These are phyloP conservation scores for Epirrita christyi DNA, from an alignment of 2,888 invertebrate genomes.

Conservation along the genomic window DNA sequence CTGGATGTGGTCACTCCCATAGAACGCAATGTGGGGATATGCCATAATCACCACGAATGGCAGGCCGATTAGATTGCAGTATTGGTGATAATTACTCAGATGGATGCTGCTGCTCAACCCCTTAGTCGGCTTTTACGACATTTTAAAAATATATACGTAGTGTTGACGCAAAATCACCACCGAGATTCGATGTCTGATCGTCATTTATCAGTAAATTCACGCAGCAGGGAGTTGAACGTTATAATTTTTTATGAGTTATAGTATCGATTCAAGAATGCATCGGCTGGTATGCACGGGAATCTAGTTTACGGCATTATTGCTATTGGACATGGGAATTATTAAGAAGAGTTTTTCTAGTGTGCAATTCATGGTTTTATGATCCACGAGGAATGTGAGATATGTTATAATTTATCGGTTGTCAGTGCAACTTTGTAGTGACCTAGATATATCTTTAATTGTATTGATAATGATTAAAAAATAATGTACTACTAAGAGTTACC, in stretches of 20 bases:
- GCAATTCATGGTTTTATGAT: conserved; percentile 42
- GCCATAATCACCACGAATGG: too few relatives aligned
- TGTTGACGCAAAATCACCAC: conserved; percentile 35
- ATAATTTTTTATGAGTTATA: conserved; percentile 61
- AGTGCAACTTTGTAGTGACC: conserved; percentile 37
- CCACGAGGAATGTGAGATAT: conserved; percentile 47
- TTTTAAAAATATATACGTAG: not conserved
- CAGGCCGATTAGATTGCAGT: too few relatives aligned
- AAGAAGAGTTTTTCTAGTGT: conserved; percentile 44
- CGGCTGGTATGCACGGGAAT: conserved; percentile 47
- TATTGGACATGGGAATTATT: conserved; percentile 16
- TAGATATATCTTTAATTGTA: conserved; percentile 13
- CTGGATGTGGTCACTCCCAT: too few relatives aligned
- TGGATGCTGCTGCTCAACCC: too few relatives aligned
- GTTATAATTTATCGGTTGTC: conserved; percentile 51
- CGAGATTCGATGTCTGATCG: conserved; percentile 34
- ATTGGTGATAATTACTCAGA: too few relatives aligned
- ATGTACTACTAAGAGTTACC: too few relatives aligned
- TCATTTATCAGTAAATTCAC: conserved; percentile 39
- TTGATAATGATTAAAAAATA: too few relatives aligned
- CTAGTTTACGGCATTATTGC: conserved; percentile 44
- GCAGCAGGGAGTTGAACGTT: conserved; percentile 44
- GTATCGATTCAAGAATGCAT: conserved; percentile 53
- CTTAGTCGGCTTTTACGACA: not conserved
- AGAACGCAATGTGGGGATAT: too few relatives aligned